A percentile compares a stretch with the other conserved stretches of the same genome.
Evolutionary conservation across 30 jellyfish, hydroid and myxozoan genomes (phyloP).

Genomic region (Nemopilema nomurai): DNA sequence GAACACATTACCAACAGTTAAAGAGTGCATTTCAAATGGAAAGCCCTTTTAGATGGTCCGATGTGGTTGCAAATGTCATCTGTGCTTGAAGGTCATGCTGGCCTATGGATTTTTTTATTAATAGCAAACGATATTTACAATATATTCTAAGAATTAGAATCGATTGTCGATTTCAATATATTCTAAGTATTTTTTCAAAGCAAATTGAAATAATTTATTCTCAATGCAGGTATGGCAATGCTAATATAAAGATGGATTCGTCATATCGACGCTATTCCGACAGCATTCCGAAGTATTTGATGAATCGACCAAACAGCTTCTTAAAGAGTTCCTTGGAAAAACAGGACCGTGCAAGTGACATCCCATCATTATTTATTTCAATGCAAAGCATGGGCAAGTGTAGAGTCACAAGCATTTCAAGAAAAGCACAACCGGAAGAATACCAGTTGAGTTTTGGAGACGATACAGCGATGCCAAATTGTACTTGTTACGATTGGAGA

Average conservation of each 20-base stretch:
- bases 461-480: constrained; percentile 9
- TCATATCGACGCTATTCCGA: neutral
- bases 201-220: neutral
- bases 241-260: neutral
- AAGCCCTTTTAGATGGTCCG: too few relatives aligned
- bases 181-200: too few relatives aligned
- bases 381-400: neutral
- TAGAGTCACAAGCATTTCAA: neutral
- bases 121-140: too few relatives aligned
- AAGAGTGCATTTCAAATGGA: too few relatives aligned
- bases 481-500: constrained; percentile 26
- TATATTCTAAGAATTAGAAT: too few relatives aligned
- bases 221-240: neutral
- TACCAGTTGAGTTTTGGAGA: neutral
- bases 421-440: neutral
- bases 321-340: neutral
- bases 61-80: too few relatives aligned
- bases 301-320: neutral
- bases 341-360: constrained; percentile 5
- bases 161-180: too few relatives aligned
- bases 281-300: neutral
- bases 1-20: too few relatives aligned
- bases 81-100: too few relatives aligned
- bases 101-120: too few relatives aligned
- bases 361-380: neutral